Conservation (phyloP, 2,113 vertebrate species). For the Cephalophus harveyi region DNA sequence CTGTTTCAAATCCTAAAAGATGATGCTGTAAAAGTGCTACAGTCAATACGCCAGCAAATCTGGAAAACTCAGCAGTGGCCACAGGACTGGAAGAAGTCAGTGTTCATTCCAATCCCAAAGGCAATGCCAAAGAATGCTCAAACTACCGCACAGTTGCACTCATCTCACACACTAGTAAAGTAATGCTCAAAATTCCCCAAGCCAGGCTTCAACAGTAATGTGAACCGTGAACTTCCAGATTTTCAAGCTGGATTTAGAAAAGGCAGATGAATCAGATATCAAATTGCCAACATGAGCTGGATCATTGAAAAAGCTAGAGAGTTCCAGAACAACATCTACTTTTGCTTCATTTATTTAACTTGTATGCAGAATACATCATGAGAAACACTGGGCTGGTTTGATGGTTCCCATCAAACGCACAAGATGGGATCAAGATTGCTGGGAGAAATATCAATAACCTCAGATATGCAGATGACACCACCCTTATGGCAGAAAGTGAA, state of each 20-base stretch:
- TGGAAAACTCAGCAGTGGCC: not conserved
- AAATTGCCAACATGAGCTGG: not conserved
- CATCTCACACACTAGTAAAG: not conserved
- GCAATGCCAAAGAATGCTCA: not conserved
- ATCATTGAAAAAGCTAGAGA: not conserved
- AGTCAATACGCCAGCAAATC: not conserved
- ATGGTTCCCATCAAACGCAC: no score
- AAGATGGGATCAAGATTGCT: not conserved
- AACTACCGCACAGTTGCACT: not conserved
- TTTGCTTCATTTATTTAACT: not conserved
- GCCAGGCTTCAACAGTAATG: not conserved
- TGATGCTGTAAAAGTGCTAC: not conserved
- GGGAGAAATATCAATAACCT: not conserved
- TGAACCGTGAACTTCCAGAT: not conserved
- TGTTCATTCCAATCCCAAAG: not conserved
- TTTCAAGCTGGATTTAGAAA: not conserved
- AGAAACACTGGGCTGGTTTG: not conserved
- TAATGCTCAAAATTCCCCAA: not conserved
- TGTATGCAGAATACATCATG: not conserved
- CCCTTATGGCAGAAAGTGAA: not conserved
- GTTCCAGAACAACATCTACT: not conserved
- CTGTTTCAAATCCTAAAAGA: not conserved
- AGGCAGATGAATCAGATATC: not conserved
- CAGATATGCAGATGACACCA: not conserved
- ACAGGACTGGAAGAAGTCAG: not conserved